Percentiles rank a stretch among this genome's conserved stretches.
Conservation (phyloP, 2,888 invertebrate species). For the Drosophila atroscutellata region DNA sequence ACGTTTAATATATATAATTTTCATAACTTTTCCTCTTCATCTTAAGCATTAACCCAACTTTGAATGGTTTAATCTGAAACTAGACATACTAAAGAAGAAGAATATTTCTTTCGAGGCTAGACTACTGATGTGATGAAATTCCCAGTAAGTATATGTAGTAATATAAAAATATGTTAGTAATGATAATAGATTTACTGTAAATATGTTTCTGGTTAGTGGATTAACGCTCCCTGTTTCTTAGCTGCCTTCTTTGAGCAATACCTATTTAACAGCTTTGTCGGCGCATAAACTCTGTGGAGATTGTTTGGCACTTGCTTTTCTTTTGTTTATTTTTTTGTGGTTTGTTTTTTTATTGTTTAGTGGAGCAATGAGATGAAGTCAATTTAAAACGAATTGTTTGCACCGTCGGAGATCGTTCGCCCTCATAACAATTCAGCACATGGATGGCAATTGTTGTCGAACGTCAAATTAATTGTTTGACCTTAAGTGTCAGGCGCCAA, state of each 20-base stretch:
- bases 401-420: conserved; percentile 48
- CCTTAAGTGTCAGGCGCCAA: conserved; percentile 52
- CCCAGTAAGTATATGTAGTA: too few relatives aligned
- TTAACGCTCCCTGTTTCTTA: neutral
- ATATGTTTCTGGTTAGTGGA: neutral
- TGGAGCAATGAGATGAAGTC: conserved; percentile 24
- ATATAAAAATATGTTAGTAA: neutral
- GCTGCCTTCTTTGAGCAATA: neutral
- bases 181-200: neutral
- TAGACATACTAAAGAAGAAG: too few relatives aligned
- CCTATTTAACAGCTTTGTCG: neutral
- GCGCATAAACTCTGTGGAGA: conserved; percentile 30
- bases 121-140: neutral
- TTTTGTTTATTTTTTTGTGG: neutral
- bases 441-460: conserved; percentile 2
- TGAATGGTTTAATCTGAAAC: too few relatives aligned
- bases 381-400: conserved; percentile 42
- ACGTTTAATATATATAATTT: neutral
- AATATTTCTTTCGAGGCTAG: neutral
- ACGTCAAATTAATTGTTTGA: conserved; percentile 67
- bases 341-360: conserved; percentile 2
- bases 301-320: conserved; percentile 43
- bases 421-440: conserved; percentile 49
- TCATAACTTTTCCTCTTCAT: neutral
- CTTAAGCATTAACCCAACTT: neutral